Evolutionary conservation across 2,797 vertebrate genomes (phyloP).

Genomic region (Monodelphis domestica): DNA sequence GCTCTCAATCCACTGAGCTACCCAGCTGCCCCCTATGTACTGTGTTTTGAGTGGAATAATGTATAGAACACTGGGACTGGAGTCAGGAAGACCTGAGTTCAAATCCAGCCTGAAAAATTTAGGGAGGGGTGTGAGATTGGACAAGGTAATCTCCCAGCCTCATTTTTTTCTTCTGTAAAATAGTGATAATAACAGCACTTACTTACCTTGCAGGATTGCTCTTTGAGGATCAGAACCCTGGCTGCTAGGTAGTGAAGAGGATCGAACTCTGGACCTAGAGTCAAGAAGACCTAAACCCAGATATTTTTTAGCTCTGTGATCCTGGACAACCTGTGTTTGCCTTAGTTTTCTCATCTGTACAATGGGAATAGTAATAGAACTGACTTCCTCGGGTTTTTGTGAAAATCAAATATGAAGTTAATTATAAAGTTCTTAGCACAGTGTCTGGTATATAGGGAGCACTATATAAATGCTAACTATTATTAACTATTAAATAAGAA

Average conservation of each 20-base stretch:
- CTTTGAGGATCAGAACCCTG: too few species aligned
- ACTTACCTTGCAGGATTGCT: neutral
- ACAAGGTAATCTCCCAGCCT: neutral
- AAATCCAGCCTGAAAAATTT: neutral
- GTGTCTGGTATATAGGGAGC: neutral
- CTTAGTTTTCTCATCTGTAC: neutral
- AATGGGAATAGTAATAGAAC: neutral
- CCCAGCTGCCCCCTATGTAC: too few species aligned
- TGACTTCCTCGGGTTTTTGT: neutral
- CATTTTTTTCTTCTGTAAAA: neutral
- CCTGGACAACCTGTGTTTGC: neutral
- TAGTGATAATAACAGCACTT: neutral
- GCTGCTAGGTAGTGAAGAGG: neutral
- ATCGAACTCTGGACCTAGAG: neutral
- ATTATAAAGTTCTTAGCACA: neutral
- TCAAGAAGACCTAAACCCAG: neutral
- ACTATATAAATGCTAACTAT: neutral
- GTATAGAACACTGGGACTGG: neutral
- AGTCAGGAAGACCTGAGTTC: neutral
- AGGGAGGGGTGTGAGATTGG: neutral
- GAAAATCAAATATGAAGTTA: neutral
- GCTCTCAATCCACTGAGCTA: too few species aligned
- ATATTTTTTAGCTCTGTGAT: neutral
- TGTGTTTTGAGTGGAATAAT: neutral
- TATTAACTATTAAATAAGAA: neutral